These are phyloP conservation scores for Henricia sp. DNA, from an alignment of 53 echinoderm and acorn worm species.

Conservation along the genomic window DNA sequence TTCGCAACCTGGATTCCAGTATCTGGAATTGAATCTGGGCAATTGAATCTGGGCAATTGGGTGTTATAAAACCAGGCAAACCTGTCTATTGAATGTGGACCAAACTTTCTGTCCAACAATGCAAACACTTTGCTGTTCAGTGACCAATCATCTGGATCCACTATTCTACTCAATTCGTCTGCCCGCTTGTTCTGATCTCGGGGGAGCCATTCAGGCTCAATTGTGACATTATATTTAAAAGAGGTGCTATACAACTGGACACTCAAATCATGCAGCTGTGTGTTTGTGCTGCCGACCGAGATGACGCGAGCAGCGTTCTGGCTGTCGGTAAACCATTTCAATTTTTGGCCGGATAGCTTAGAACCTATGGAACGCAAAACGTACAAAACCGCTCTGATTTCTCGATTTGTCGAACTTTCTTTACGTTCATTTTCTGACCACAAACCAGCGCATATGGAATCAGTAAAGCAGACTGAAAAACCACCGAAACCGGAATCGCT, in stretches of 20 bases:
- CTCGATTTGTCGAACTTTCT: constrained; percentile 31
- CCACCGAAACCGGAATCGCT: constrained; percentile 50
- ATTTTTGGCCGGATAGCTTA: constrained; percentile 17
- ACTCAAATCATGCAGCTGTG: constrained; percentile 25
- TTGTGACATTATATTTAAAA: constrained; percentile 7
- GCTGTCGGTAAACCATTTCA: constrained; percentile 49
- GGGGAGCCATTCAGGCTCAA: constrained; percentile 49
- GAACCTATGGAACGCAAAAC: constrained; percentile 31
- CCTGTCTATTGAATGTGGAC: constrained; percentile 29
- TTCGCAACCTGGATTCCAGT: constrained; percentile 41
- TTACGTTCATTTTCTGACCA: constrained; percentile 29
- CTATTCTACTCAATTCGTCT: constrained; percentile 35
- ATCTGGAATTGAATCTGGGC: too few species aligned
- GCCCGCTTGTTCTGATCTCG: constrained; percentile 35
- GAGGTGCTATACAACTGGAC: constrained; percentile 24
- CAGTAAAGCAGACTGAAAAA: constrained; percentile 12
- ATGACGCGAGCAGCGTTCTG: constrained; percentile 36
- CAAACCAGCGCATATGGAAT: constrained; percentile 47
- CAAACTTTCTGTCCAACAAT: constrained; percentile 32
- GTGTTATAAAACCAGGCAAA: constrained; percentile 43
- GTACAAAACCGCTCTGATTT: constrained; percentile 27
- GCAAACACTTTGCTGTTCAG: constrained; percentile 3
- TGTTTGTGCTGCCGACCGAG: constrained; percentile 49
- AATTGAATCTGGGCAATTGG: constrained; percentile 29
- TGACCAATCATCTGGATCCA: constrained; percentile 61